A percentile compares a stretch with the other conserved stretches of the same genome.
Conservation (phyloP, 2,113 vertebrate species). For the Lepisosteus osseus region DNA sequence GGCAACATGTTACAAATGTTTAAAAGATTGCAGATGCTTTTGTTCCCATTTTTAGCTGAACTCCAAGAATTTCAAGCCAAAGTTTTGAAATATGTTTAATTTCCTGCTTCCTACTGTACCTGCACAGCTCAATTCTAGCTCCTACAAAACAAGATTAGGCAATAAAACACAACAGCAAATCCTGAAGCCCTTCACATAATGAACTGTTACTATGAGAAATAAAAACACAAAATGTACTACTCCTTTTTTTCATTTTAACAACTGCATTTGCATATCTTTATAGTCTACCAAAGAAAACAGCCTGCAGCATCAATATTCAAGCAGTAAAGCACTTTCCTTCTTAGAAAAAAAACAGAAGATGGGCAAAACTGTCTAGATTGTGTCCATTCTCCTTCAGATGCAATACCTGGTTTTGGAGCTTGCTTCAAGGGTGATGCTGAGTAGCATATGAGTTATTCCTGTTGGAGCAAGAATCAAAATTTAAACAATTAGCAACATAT, state of each 20-base stretch:
- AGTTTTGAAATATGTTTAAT: conserved; percentile 39
- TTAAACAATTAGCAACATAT: too few species aligned
- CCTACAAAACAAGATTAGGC: neutral
- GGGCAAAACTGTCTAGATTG: conserved; percentile 38
- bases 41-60: neutral
- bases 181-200: conserved; percentile 14
- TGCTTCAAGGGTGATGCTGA: too few species aligned
- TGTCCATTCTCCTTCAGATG: conserved; percentile 20
- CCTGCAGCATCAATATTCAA: conserved; percentile 62
- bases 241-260: conserved; percentile 57
- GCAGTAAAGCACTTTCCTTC: conserved; percentile 46
- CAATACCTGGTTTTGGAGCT: too few species aligned
- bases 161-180: conserved; percentile 13
- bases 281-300: conserved; percentile 67
- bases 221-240: conserved; percentile 28
- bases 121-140: conserved; percentile 4
- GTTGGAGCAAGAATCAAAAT: too few species aligned
- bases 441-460: too few species aligned
- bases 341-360: conserved; percentile 51
- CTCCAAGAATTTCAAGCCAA: conserved; percentile 20
- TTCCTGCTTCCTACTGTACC: conserved; percentile 24
- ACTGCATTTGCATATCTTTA: conserved; percentile 75
- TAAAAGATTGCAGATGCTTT: neutral
- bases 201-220: conserved; percentile 20
- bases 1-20: too few species aligned